These are phyloP conservation scores for Notothenia rossii DNA, from an alignment of 2,113 vertebrate genomes.

Conservation along the genomic window DNA sequence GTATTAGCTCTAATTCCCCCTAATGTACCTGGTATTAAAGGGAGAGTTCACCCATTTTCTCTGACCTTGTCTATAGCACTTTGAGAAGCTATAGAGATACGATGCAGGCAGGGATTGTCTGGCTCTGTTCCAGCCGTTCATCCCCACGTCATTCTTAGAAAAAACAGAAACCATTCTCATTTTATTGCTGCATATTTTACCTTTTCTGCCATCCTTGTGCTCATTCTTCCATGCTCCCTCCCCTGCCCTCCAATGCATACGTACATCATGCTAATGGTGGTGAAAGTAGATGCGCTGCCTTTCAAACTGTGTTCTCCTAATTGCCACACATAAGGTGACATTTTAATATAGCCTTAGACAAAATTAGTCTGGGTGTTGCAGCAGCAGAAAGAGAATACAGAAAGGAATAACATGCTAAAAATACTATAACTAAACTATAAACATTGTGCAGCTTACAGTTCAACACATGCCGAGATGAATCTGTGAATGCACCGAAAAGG, in stretches of 20 bases:
- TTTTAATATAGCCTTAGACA: conserved; percentile 12
- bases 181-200: conserved; percentile 63
- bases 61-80: conserved; percentile 77
- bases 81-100: conserved; percentile 52
- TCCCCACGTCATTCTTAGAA: conserved; percentile 48
- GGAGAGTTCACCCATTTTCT: conserved; percentile 79
- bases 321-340: neutral
- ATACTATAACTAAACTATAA: conserved; percentile 48
- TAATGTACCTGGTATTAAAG: conserved; percentile 79
- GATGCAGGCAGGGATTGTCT: conserved; percentile 61
- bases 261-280: conserved; percentile 14
- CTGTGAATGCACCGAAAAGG: conserved; percentile 38
- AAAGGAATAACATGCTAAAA: conserved; percentile 50
- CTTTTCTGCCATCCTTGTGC: conserved; percentile 39
- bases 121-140: conserved; percentile 65
- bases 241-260: neutral
- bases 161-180: conserved; percentile 34
- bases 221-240: conserved; percentile 18
- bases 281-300: conserved; percentile 28
- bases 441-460: conserved; percentile 42
- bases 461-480: conserved; percentile 47
- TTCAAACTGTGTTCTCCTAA: conserved; percentile 6
- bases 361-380: conserved; percentile 23
- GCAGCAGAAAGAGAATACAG: conserved; percentile 19
- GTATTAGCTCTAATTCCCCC: conserved; percentile 74